phyloP scores from a whole-genome alignment of 2,113 vertebrate genomes.

The Tor tambroides region DNA sequence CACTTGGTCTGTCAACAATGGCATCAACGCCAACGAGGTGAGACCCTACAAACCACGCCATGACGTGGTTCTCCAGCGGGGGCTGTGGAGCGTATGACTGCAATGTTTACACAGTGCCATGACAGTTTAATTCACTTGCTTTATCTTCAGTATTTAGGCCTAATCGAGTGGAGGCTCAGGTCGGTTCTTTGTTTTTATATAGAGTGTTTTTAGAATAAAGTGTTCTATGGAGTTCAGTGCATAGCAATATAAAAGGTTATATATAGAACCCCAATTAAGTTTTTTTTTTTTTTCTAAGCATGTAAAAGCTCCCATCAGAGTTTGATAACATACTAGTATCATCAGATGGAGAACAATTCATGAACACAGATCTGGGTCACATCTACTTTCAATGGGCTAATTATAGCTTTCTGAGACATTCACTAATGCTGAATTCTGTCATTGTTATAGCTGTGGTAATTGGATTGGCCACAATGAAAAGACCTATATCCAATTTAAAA shows the following conservation, averaged over 20 bases:
- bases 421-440: conserved; percentile 20
- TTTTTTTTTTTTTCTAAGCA: background rate
- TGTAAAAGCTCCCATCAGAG: conserved; percentile 19
- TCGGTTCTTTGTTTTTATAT: background rate
- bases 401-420: conserved; percentile 28
- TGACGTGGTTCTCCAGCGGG: background rate
- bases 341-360: conserved; percentile 23
- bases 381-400: conserved; percentile 41
- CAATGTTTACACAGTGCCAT: background rate
- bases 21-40: conserved; percentile 95
- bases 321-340: conserved; percentile 29
- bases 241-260: background rate
- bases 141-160: background rate
- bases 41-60: background rate
- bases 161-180: background rate
- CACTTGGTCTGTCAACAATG: conserved; percentile 97
- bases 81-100: background rate
- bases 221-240: background rate
- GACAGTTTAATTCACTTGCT: background rate
- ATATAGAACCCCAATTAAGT: conserved; percentile 8
- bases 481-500: conserved; percentile 21
- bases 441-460: conserved; percentile 43
- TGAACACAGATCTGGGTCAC: conserved; percentile 36
- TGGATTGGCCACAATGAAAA: conserved; percentile 32
- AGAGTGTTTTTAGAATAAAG: background rate